Evolutionary conservation across 2,888 invertebrate species (phyloP).

Genomic region (Agrotis exclamationis): DNA sequence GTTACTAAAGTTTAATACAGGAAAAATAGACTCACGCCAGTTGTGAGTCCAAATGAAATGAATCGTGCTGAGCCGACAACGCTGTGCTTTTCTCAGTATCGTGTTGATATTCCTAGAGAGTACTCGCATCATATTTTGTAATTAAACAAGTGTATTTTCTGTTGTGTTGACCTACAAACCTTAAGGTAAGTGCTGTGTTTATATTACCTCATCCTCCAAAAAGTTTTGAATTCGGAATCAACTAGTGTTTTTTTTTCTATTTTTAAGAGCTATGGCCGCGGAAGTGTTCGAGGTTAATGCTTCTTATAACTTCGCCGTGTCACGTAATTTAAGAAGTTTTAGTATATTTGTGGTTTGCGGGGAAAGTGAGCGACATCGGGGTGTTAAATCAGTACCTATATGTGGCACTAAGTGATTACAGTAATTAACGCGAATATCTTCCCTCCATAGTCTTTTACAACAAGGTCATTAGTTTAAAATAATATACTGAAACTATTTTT

Average conservation of each 20-base stretch:
- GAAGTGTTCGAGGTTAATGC: slow-evolving; percentile 35
- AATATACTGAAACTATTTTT: background rate
- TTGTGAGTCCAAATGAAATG: slow-evolving; percentile 59
- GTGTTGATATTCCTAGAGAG: slow-evolving; percentile 55
- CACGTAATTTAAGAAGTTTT: slow-evolving; percentile 12
- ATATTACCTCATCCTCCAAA: background rate
- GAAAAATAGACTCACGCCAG: slow-evolving; percentile 62
- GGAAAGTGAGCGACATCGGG: slow-evolving; percentile 19
- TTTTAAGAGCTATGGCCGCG: background rate
- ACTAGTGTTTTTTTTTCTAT: background rate
- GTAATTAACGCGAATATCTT: slow-evolving; percentile 15
- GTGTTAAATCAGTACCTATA: too few species aligned
- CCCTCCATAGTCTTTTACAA: background rate
- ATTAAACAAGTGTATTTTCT: slow-evolving; percentile 31
- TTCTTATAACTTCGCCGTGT: background rate
- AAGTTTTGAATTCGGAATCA: background rate
- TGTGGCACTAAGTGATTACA: slow-evolving; percentile 33
- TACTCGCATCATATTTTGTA: slow-evolving; percentile 50
- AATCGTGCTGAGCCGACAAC: slow-evolving; percentile 54
- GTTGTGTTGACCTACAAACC: slow-evolving; percentile 15
- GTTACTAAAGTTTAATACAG: too few species aligned
- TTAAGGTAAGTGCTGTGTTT: slow-evolving; percentile 52
- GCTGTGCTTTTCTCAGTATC: slow-evolving; percentile 55
- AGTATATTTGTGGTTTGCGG: background rate
- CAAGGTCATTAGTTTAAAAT: slow-evolving; percentile 7